phyloP scores from a whole-genome alignment of 2,113 vertebrate genomes.

The Lipotes vexillifer region DNA sequence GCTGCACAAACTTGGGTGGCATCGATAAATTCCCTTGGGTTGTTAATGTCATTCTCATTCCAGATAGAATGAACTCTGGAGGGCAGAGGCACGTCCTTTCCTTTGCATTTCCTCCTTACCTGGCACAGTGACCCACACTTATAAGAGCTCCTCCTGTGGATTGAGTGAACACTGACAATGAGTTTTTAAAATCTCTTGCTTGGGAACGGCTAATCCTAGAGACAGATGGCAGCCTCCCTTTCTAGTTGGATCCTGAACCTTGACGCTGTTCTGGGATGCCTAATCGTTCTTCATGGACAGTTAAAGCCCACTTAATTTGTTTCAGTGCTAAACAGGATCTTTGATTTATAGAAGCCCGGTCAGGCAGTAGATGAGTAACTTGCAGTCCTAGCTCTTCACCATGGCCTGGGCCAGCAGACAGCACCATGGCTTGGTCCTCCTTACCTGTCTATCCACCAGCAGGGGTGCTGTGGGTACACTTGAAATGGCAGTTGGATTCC shows the following conservation, averaged over 20 bases:
- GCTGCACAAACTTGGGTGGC: neutral
- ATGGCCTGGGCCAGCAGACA: neutral
- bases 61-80: neutral
- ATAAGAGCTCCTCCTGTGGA: neutral
- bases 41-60: neutral
- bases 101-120: neutral
- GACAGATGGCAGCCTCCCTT: conserved; percentile 35
- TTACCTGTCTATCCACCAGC: neutral
- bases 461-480: accelerated
- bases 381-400: accelerated
- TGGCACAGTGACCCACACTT: neutral
- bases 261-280: conserved; percentile 46
- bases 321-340: conserved; percentile 49
- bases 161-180: neutral
- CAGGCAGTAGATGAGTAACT: neutral
- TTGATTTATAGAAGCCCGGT: conserved; percentile 41
- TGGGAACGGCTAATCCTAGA: neutral
- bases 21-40: neutral
- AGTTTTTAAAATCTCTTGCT: neutral
- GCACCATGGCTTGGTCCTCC: neutral
- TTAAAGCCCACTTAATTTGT: conserved; percentile 62
- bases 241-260: conserved; percentile 41
- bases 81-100: neutral
- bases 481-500: too few species aligned
- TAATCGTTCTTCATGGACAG: conserved; percentile 73